Evolutionary conservation across 1,140 invertebrate genomes (phyloP).

Genomic region (Musca vetustissima): DNA sequence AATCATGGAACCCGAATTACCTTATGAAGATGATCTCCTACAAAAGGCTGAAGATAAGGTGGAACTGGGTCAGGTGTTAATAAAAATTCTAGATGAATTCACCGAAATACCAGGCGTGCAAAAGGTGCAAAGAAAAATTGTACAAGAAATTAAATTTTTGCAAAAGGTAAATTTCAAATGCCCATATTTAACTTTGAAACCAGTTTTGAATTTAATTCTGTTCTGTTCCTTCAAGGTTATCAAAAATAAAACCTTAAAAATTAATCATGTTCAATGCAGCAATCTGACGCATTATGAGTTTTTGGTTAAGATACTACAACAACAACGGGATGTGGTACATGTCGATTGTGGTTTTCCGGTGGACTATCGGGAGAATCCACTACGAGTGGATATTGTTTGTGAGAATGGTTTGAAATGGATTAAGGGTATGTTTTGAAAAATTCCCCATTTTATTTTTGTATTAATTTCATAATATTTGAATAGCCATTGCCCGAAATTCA

Average conservation of each 20-base stretch:
- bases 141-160: slow-evolving; percentile 73
- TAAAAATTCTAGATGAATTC: slow-evolving; percentile 59
- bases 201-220: too few species aligned
- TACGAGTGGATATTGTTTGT: slow-evolving; percentile 78
- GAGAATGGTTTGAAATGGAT: slow-evolving; percentile 78
- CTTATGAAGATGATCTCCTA: slow-evolving; percentile 14
- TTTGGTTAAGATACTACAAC: slow-evolving; percentile 67
- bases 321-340: slow-evolving; percentile 63
- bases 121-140: slow-evolving; percentile 71
- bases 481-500: slow-evolving; percentile 83
- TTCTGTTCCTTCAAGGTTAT: slow-evolving; percentile 52
- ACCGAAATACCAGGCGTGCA: slow-evolving; percentile 64
- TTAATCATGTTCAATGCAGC: slow-evolving; percentile 79
- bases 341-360: slow-evolving; percentile 46
- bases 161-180: too few species aligned
- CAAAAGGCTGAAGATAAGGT: slow-evolving; percentile 65
- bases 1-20: slow-evolving; percentile 22
- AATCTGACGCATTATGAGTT: slow-evolving; percentile 78
- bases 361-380: slow-evolving; percentile 39
- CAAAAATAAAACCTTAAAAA: slow-evolving; percentile 63
- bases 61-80: slow-evolving; percentile 61
- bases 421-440: slow-evolving; percentile 60
- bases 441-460: not conserved
- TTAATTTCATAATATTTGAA: not conserved
- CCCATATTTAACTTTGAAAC: too few species aligned